Evolutionary conservation across 2,797 vertebrate species (phyloP).

Genomic region (Acanthurus lineatus): DNA sequence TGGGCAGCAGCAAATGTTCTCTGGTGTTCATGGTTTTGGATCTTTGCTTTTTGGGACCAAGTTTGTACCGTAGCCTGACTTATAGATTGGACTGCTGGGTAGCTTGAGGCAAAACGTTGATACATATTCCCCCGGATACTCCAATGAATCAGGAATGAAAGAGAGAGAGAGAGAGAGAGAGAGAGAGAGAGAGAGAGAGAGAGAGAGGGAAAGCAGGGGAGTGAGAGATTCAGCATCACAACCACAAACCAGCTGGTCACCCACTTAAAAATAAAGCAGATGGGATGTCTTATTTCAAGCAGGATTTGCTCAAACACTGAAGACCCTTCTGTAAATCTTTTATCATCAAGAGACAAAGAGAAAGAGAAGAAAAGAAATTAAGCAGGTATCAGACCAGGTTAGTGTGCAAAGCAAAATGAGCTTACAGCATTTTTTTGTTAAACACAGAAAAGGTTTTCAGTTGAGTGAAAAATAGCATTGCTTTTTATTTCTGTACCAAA

Average conservation of each 20-base stretch:
- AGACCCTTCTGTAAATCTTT: constrained; percentile 28
- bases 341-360: constrained; percentile 24
- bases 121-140: constrained; percentile 40
- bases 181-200: constrained; percentile 33
- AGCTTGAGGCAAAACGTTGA: constrained; percentile 51
- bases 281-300: constrained; percentile 45
- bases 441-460: background rate
- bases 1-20: constrained; percentile 33
- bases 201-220: constrained; percentile 11
- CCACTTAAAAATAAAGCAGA: constrained; percentile 53
- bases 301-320: constrained; percentile 38
- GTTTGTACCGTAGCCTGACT: constrained; percentile 22
- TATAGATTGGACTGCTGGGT: constrained; percentile 35
- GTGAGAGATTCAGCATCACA: constrained; percentile 24
- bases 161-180: constrained; percentile 11
- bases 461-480: background rate
- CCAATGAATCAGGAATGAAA: constrained; percentile 44
- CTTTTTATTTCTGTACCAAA: background rate
- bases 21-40: constrained; percentile 37
- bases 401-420: background rate
- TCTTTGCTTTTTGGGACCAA: constrained; percentile 26
- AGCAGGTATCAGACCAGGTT: background rate
- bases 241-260: constrained; percentile 51
- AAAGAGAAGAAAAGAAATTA: constrained; percentile 12
- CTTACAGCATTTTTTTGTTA: background rate